Evolutionary conservation across 2,888 invertebrate species (phyloP), one percentile per base, ranked within the genome.

Genomic region (Galerucella nymphaeae): DNA sequence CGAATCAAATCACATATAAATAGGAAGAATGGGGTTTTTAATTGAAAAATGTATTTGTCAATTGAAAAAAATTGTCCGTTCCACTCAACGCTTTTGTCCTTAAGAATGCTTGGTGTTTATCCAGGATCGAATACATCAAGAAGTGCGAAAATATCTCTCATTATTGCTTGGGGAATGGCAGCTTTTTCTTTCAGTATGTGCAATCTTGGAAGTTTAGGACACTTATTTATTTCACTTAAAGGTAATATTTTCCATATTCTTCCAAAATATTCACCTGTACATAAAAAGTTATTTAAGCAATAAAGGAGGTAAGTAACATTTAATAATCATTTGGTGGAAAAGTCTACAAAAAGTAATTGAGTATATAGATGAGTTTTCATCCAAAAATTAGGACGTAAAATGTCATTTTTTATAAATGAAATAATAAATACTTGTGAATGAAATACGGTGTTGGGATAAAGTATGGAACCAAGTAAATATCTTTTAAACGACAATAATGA

Each of bases 61-160:
- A 66, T 66, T 9, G n/a, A n/a, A 58, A 66, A 66, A 66, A 42
- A 58, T 11, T 20, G 20, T 3, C 45, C 66, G 2, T 66, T 41
- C 23, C 23, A 58, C 13, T 66, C 58, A 13, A 66, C 66, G n/a
- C 20, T 66, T 11, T 14, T 58, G 16, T 45, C 66, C 5, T 58
- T 66, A 45, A 66, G 66, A 45, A 18, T 66, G n/a, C n/a, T 66
- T 9, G 66, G 66, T 13, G 11, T 66, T n/a, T 66, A 66, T 11
- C 66, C 66, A 5, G 58, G 58, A 58, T 58, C 66, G 13, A 16
- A 42, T 20, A 5, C 23, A n/a, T 4, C 18, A 13, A 20, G 9
- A 14, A 45, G 45, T 18, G n/a, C 42, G 30, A 57, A 58, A 14
- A 58, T 58, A 23, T 66, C 66, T 8, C 11, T 42, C 16, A 18